Percentiles rank a stretch among this genome's conserved stretches.
phyloP scores from a whole-genome alignment of 1,140 invertebrate genomes.

The Aphis gossypii region DNA sequence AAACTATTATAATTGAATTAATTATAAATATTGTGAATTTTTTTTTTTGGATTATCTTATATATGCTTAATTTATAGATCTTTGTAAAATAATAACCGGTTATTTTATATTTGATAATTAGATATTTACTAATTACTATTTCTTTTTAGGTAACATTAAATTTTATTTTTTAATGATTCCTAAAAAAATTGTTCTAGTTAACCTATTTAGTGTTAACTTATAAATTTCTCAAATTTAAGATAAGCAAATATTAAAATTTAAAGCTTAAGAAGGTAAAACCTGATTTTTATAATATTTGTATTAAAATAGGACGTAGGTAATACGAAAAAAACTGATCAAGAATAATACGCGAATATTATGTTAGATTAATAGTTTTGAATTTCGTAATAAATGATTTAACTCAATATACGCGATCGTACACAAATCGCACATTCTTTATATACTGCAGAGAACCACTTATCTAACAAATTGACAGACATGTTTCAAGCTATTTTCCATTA shows the following conservation, averaged over 20 bases:
- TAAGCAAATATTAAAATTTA: neutral
- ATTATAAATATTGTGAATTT: neutral
- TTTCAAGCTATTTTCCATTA: slow-evolving; percentile 9
- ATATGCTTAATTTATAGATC: neutral
- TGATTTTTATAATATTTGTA: neutral
- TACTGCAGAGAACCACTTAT: neutral
- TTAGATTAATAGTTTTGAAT: neutral
- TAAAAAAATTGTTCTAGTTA: neutral
- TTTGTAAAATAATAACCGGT: neutral
- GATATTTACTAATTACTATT: neutral
- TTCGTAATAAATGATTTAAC: neutral
- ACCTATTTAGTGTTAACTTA: neutral
- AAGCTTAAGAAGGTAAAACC: neutral
- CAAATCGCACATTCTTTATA: neutral
- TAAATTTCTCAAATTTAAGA: neutral
- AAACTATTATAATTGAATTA: neutral
- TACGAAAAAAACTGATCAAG: neutral
- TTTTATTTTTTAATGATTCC: neutral
- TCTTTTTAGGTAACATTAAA: too few species aligned
- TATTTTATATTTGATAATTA: neutral
- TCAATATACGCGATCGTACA: neutral
- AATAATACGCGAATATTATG: neutral
- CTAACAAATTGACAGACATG: slow-evolving; percentile 10
- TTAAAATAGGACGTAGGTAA: neutral
- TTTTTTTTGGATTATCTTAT: neutral